Conservation (phyloP, 2,888 invertebrate species). For the Clistopyga incitator region DNA sequence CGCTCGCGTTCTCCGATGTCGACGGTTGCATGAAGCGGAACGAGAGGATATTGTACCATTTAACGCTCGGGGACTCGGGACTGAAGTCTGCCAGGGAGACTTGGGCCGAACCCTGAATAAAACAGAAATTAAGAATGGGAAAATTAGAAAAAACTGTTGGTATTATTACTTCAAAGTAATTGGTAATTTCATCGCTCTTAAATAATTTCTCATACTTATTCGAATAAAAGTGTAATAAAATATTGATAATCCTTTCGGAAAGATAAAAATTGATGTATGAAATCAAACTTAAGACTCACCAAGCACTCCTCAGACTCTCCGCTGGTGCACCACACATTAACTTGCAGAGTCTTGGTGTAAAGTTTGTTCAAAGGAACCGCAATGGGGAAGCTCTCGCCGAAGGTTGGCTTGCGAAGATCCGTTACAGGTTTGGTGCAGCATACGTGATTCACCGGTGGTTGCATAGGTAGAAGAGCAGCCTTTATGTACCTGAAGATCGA, state of each 20-base stretch:
- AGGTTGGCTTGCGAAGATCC: slow-evolving; percentile 91
- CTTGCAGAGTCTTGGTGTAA: slow-evolving; percentile 95
- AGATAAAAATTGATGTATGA: slow-evolving; percentile 24
- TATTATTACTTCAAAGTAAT: too few relatives aligned
- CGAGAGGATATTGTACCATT: slow-evolving; percentile 98
- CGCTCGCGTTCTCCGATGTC: slow-evolving; percentile 79
- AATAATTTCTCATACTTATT: too few relatives aligned
- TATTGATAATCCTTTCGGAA: background rate
- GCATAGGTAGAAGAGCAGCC: slow-evolving; percentile 90
- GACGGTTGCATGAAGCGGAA: slow-evolving; percentile 90
- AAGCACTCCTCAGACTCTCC: slow-evolving; percentile 92
- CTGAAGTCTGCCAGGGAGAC: slow-evolving; percentile 98
- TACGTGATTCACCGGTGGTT: slow-evolving; percentile 85
- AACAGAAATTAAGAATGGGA: slow-evolving; percentile 38
- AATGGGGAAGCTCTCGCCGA: slow-evolving; percentile 92
- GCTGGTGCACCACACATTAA: slow-evolving; percentile 92
- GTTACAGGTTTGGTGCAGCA: slow-evolving; percentile 90
- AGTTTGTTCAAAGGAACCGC: slow-evolving; percentile 91
- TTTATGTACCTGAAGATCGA: slow-evolving; percentile 89
- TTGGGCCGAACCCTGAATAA: slow-evolving; percentile 94
- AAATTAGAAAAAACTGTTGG: too few relatives aligned
- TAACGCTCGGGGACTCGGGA: slow-evolving; percentile 91
- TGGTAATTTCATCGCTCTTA: too few relatives aligned
- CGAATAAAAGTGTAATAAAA: too few relatives aligned
- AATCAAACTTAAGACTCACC: slow-evolving; percentile 86